phyloP scores from a whole-genome alignment of 2,888 invertebrate species.

The Clitarchus hookeri region DNA sequence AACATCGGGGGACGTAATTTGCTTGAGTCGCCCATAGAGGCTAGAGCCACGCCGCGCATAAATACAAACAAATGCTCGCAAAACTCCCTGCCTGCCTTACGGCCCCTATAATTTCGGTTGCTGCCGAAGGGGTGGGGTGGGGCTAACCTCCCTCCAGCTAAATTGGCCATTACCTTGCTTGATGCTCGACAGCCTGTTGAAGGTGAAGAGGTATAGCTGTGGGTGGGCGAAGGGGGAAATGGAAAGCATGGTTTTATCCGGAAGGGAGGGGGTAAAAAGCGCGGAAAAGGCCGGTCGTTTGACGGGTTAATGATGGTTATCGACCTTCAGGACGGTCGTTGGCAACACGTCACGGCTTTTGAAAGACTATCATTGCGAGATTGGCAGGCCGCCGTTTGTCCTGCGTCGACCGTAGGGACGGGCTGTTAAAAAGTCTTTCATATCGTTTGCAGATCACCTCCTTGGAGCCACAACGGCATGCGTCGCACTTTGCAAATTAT shows the following conservation, averaged over 20 bases:
- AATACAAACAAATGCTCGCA: neutral
- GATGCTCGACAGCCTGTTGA: conserved; percentile 7
- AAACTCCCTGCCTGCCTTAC: neutral
- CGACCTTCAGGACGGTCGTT: neutral
- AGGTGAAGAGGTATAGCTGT: neutral
- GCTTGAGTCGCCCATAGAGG: neutral
- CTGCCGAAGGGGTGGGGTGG: neutral
- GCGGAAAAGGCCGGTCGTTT: neutral
- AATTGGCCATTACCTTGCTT: neutral
- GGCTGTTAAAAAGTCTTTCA: neutral
- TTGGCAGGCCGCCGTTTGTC: neutral
- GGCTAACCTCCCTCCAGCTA: neutral
- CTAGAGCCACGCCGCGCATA: neutral
- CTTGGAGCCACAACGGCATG: too few relatives aligned
- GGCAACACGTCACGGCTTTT: neutral
- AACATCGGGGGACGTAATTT: too few relatives aligned
- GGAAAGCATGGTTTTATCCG: neutral
- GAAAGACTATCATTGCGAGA: neutral
- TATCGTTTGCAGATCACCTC: too few relatives aligned
- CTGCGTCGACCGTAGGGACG: neutral
- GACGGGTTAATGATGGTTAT: neutral
- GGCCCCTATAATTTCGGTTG: neutral
- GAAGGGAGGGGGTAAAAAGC: neutral
- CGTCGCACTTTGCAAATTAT: too few relatives aligned
- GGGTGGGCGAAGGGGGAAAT: neutral